phyloP scores from a whole-genome alignment of 2,888 invertebrate genomes.

The Diabrotica balteata region DNA sequence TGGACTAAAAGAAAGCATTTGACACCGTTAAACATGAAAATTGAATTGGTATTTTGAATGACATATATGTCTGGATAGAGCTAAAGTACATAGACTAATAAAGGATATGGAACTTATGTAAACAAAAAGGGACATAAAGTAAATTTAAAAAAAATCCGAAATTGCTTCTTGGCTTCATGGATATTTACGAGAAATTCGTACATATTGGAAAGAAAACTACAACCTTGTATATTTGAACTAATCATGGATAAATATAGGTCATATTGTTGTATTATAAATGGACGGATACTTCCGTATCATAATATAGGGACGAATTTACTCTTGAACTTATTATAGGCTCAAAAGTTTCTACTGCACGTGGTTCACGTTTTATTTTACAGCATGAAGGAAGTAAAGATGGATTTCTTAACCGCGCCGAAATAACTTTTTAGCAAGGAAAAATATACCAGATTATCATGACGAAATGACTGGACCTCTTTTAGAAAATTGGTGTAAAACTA shows the following conservation, averaged over 20 bases:
- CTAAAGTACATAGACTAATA: not conserved
- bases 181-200: not conserved
- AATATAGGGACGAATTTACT: no score
- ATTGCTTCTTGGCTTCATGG: not conserved
- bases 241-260: not conserved
- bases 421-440: no score
- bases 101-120: not conserved
- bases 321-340: no score
- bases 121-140: not conserved
- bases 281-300: no score
- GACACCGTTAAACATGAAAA: not conserved
- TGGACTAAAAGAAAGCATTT: not conserved
- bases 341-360: no score
- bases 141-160: not conserved
- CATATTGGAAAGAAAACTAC: not conserved
- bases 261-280: not conserved
- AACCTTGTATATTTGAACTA: not conserved
- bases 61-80: not conserved
- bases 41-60: not conserved
- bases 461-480: no score
- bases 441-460: no score
- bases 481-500: no score
- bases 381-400: no score
- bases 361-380: no score
- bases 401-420: no score